Evolutionary conservation across 2,113 vertebrate species (phyloP).

Genomic region (Sigmodon hispidus): DNA sequence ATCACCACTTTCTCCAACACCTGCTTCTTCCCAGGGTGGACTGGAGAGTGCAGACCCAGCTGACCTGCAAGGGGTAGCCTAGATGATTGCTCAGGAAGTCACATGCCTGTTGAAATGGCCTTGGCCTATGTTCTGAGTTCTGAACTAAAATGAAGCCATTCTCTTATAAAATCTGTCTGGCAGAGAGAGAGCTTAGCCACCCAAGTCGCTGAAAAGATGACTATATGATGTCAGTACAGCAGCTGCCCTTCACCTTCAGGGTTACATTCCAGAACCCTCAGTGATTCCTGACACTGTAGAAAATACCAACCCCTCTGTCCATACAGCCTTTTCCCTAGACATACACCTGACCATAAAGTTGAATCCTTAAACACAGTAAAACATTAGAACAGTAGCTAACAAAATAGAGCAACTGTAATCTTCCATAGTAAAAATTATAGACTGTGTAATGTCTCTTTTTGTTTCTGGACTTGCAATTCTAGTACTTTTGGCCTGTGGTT

Average conservation of each 20-base stretch:
- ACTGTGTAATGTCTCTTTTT: neutral
- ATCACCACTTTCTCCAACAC: neutral
- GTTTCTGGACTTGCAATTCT: neutral
- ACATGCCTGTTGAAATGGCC: accelerated
- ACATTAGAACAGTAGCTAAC: neutral
- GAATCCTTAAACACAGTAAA: neutral
- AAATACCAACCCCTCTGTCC: accelerated
- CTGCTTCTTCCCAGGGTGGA: neutral
- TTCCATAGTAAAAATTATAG: neutral
- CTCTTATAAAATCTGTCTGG: neutral
- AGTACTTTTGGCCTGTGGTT: neutral
- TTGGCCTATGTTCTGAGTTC: neutral
- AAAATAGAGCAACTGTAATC: neutral
- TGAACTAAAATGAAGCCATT: neutral
- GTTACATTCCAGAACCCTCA: neutral
- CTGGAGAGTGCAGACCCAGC: neutral
- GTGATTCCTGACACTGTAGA: too few species aligned
- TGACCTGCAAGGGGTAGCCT: neutral
- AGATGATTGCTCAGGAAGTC: neutral
- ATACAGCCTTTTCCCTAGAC: neutral
- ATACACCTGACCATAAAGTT: neutral
- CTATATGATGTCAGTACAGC: neutral
- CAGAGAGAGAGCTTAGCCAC: neutral
- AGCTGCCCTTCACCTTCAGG: neutral
- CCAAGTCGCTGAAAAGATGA: neutral